Evolutionary conservation across 2,797 vertebrate genomes (phyloP), one percentile per base, ranked within the genome.

Genomic region (Poeciliopsis gracilis): DNA sequence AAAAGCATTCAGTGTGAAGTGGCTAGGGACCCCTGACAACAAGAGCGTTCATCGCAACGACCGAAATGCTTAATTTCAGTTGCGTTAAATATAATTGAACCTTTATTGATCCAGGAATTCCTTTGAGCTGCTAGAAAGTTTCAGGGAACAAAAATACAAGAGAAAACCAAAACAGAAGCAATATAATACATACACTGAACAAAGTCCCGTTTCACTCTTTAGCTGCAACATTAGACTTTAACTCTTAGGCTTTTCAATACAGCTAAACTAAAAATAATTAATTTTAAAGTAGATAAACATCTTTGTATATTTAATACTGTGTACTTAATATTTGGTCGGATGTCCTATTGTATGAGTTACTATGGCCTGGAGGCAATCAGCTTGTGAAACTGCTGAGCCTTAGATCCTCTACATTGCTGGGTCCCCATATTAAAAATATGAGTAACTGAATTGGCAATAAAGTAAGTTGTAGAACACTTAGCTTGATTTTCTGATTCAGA

Each of bases 1-100:
- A 71, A 83, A 77, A 81, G 46, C 72, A 73, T 79, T 80, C 76
- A 43, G 51, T n/a, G 73, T 73, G 81, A 53, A 6, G 25, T 77
- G 86, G 74, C 67, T 76, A 72, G 79, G 82, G 86, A 90, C 84
- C 86, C 85, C 75, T 86, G 77, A 79, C 73, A 86, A 81, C 79
- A 25, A 49, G 45, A 43, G 33, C 76, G 45, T 28, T 45, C 12
- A 15, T 13, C 13, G 5, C 38, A 43, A 69, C 0, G 2, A 45
- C 11, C 45, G 5, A 43, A 67, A 43, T n/a, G 5, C 11, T n/a
- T 43, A 69, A 13, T 45, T 43, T 43, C 7, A 43, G 41, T 43
- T 9, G 41, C 2, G 10, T 43, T 43, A 43, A 43, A 43, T 69
- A 13, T 1, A 18, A 66, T 38, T 20, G 7, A 45, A 43, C 12